A percentile compares a stretch with the other conserved stretches of the same genome.
Conservation (phyloP, 2,797 vertebrate species). For the Bovichtus diacanthus region DNA sequence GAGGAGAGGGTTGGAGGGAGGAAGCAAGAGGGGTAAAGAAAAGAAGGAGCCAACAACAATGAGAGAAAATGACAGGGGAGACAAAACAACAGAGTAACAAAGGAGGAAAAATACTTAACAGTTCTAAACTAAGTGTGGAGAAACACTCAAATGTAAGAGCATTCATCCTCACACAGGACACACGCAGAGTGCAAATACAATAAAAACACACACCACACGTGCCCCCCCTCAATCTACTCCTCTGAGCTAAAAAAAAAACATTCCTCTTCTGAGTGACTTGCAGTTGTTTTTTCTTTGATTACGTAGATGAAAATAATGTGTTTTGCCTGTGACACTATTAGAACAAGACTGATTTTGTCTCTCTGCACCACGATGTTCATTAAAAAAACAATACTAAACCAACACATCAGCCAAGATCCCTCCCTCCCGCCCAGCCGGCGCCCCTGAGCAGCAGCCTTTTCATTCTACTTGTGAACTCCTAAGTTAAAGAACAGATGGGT, state of each 20-base stretch:
- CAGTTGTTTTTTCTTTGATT: conserved; percentile 24
- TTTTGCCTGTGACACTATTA: conserved; percentile 22
- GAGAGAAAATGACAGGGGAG: conserved; percentile 27
- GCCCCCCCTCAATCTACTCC: not conserved
- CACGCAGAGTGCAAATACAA: conserved; percentile 24
- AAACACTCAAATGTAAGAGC: conserved; percentile 7
- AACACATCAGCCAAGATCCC: not conserved
- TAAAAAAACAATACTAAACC: conserved; percentile 1
- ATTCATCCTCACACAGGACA: conserved; percentile 27
- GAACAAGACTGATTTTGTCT: conserved; percentile 8
- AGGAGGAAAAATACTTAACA: conserved; percentile 3
- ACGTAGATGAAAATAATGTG: not conserved
- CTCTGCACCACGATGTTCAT: not conserved
- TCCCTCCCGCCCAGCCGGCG: not conserved
- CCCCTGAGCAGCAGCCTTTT: conserved; percentile 13
- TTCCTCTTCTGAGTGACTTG: not conserved
- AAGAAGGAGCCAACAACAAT: conserved; percentile 41
- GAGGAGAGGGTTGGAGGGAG: conserved; percentile 38
- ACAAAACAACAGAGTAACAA: conserved; percentile 47
- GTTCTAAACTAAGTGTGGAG: conserved; percentile 7
- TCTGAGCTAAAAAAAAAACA: not conserved
- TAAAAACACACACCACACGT: conserved; percentile 13
- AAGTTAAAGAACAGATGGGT: conserved; percentile 41
- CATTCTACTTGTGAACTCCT: conserved; percentile 31
- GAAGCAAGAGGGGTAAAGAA: not conserved